A percentile compares a stretch with the other conserved stretches of the same genome.
Evolutionary conservation across 2,888 invertebrate genomes (phyloP).

Genomic region (Metalampra italica): DNA sequence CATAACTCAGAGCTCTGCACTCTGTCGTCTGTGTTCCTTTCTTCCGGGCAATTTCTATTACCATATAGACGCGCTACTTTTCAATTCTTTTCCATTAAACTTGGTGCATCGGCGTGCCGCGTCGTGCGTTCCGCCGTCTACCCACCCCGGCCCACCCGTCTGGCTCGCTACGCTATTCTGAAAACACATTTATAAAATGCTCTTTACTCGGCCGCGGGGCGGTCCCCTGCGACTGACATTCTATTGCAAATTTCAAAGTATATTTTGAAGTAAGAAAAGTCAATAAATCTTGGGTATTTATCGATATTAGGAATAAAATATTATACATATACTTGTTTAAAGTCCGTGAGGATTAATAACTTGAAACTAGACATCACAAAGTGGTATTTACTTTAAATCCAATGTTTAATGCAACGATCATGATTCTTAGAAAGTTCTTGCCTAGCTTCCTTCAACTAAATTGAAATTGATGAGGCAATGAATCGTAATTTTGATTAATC

Average conservation of each 20-base stretch:
- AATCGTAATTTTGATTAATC: too few relatives aligned
- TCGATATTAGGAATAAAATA: too few relatives aligned
- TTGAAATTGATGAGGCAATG: not conserved
- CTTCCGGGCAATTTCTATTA: slow-evolving; percentile 78
- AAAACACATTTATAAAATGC: slow-evolving; percentile 77
- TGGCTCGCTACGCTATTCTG: slow-evolving; percentile 62
- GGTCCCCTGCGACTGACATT: slow-evolving; percentile 69
- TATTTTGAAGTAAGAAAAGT: slow-evolving; percentile 62
- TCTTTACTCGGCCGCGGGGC: slow-evolving; percentile 64
- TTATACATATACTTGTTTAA: too few relatives aligned
- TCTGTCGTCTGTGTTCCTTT: slow-evolving; percentile 73
- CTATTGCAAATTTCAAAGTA: slow-evolving; percentile 70
- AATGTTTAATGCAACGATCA: too few relatives aligned
- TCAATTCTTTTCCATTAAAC: slow-evolving; percentile 79
- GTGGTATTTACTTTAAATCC: slow-evolving; percentile 26
- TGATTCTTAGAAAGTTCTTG: too few relatives aligned
- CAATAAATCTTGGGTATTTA: slow-evolving; percentile 54
- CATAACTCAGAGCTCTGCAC: slow-evolving; percentile 72
- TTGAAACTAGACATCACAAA: too few relatives aligned
- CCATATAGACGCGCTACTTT: slow-evolving; percentile 78
- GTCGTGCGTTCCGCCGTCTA: slow-evolving; percentile 59
- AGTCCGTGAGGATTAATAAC: too few relatives aligned
- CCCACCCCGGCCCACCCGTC: slow-evolving; percentile 53
- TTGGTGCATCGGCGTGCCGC: slow-evolving; percentile 64
- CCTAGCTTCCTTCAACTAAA: slow-evolving; percentile 12